Base-by-base conservation (phyloP, 2,888 invertebrate species). In the Leptinotarsa peninsularis region DNA sequence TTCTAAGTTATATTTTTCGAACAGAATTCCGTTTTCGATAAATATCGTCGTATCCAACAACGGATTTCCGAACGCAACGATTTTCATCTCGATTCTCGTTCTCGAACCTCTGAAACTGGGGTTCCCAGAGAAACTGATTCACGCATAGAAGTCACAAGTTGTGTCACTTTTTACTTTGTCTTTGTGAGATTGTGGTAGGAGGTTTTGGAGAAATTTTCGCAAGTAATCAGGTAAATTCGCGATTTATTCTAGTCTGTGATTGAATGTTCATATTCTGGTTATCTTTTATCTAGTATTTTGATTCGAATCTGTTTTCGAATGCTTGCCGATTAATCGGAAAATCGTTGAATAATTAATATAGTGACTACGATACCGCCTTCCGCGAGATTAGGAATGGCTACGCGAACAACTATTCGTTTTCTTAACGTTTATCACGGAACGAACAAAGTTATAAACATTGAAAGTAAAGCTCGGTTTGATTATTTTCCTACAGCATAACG, bases 41-140 rank as follows among this genome's bases (percentile, higher is more conserved):
- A 81, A 82, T 15, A 89, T 83, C 14, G 87, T 86, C 49, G 87
- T 85, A 79, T 90, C 90, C 67, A 89, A 78, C 75, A 90, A 79
- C 4, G 89, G 89, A 81, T 90, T 89, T 5, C 89, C 89, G 81
- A 90, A 89, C 4, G 87, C 88, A 63, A 86, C 85, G 63, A 89
- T 78, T 33, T 43, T 63, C 63, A 63, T 54, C 33, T 69, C 33
- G 21, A 54, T 17, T 21, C 21, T 21, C 21, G 21, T 21, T 21
- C 21, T 21, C 21, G 21, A 21, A 21, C 15, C 15, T 43, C 43
- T 43, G 43, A 43, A 43, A 43, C 43, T 60, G 60, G 18, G 54
- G 4, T 54, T 54, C 54, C 54, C 54, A n/a, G n/a, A 18, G 18
- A 18, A 3, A 7, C 54, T 1, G 18, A 18, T 54, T 54, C 18